Base-by-base conservation (phyloP, 37 sponge, comb jelly and placozoan species). In the Agelas oroides region DNA sequence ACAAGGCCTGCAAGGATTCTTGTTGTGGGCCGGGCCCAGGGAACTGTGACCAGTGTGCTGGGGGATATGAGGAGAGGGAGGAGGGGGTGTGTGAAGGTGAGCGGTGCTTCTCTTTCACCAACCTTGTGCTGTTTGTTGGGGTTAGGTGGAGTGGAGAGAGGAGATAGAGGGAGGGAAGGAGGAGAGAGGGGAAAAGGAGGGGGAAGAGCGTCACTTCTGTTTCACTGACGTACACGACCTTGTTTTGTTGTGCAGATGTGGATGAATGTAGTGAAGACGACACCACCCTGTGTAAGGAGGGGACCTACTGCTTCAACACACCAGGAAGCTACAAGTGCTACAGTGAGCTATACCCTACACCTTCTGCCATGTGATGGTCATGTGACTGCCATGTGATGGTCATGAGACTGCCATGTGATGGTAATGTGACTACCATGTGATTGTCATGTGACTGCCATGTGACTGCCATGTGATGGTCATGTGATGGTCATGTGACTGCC, bases 221-320 rank as follows among this genome's bases (percentile, higher is more conserved):
- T 8, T 46, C 46, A n/a, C n/a, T n/a, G n/a, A n/a, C n/a, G n/a
- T n/a, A n/a, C n/a, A n/a, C n/a, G n/a, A n/a, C n/a, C n/a, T n/a
- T n/a, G n/a, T n/a, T n/a, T n/a, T n/a, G n/a, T 69, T 0, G 23
- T 58, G 21, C 76, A 90, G 91, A 90, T 58, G 71, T 92, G 25
- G 84, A 97, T 75, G 97, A 97, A 80, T 97, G 97, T 75, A 27
- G 28, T 23, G 76, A 73, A 11, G 89, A 73, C 21, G 70, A 70
- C 6, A 35, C 69, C 0, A 35, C 69, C 0, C 53, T 82, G 35
- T 97, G 97, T 68, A 87, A 84, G 15, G 93, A 89, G 18, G 95
- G 95, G 11, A 86, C 77, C 36, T 92, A 97, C 73, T 97, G 97
- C 68, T 72, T 71, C 60, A 97, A 97, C 79, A 78, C 71, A 21